These are phyloP conservation scores for Lasioglossum marginatum DNA, from an alignment of 2,888 invertebrate genomes.

Conservation along the genomic window DNA sequence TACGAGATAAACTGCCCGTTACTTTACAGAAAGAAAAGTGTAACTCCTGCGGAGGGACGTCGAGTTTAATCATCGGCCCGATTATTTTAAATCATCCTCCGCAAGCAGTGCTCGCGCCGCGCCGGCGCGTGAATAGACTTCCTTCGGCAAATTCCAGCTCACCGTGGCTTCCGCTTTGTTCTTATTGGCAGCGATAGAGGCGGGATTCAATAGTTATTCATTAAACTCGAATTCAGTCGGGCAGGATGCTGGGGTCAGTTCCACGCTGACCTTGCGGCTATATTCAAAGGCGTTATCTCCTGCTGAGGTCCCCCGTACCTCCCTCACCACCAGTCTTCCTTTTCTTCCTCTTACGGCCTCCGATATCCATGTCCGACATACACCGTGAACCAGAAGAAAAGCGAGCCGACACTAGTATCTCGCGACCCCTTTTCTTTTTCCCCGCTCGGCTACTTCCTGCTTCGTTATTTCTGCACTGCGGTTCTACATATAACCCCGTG, in stretches of 20 bases:
- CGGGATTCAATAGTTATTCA: conserved; percentile 84
- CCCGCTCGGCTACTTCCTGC: conserved; percentile 51
- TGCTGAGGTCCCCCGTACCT: conserved; percentile 74
- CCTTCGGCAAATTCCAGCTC: conserved; percentile 48
- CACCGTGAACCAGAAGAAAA: conserved; percentile 19
- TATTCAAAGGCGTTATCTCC: conserved; percentile 83
- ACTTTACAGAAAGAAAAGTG: background rate
- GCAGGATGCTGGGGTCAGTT: conserved; percentile 83
- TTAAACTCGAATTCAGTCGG: conserved; percentile 82
- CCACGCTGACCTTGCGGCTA: conserved; percentile 82
- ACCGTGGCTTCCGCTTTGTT: conserved; percentile 54
- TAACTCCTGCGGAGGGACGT: background rate
- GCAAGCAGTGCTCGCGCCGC: conserved; percentile 68
- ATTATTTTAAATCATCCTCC: conserved; percentile 71
- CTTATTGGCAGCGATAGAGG: conserved; percentile 80
- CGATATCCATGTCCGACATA: conserved; percentile 32
- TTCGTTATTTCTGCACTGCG: conserved; percentile 45
- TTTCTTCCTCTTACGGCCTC: conserved; percentile 33
- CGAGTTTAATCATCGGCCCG: conserved; percentile 53
- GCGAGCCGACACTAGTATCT: conserved; percentile 31
- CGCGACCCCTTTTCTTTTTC: conserved; percentile 68
- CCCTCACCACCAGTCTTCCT: conserved; percentile 40
- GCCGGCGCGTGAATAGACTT: conserved; percentile 57
- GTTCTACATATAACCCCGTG: background rate
- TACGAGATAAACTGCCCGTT: background rate